Conservation (phyloP, 2,113 vertebrate genomes). For the Albula glossodonta region DNA sequence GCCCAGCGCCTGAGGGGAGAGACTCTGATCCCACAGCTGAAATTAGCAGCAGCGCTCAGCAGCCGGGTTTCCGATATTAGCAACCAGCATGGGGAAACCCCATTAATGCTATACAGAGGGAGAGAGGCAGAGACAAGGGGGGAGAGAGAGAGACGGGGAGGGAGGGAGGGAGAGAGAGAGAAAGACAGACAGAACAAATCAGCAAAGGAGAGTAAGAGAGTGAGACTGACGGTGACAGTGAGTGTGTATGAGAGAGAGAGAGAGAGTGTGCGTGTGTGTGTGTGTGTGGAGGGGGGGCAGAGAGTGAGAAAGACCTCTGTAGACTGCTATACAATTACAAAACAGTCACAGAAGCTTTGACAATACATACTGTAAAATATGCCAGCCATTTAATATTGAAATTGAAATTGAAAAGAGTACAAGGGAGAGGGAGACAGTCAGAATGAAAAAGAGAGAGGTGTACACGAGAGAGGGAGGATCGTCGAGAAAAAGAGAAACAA, state of each 20-base stretch:
- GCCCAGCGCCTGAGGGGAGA: slow-evolving; percentile 39
- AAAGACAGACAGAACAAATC: neutral
- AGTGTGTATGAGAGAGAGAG: too few relatives aligned
- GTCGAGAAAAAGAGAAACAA: slow-evolving; percentile 43
- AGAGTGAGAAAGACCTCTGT: too few relatives aligned
- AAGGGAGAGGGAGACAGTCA: slow-evolving; percentile 23
- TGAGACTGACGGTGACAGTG: too few relatives aligned
- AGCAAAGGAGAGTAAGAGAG: neutral
- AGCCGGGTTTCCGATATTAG: slow-evolving; percentile 54
- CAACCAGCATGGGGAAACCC: slow-evolving; percentile 40
- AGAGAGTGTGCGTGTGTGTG: too few relatives aligned
- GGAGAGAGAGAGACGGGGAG: slow-evolving; percentile 1
- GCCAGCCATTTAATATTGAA: too few relatives aligned
- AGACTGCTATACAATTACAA: neutral
- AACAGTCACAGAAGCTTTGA: neutral
- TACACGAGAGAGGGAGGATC: slow-evolving; percentile 16
- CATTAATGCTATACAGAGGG: slow-evolving; percentile 45
- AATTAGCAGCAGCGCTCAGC: slow-evolving; percentile 55
- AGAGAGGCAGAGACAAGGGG: slow-evolving; percentile 4
- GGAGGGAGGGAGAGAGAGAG: slow-evolving; percentile 14
- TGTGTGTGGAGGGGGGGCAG: too few relatives aligned
- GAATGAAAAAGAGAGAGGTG: slow-evolving; percentile 42
- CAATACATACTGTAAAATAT: neutral
- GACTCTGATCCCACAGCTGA: slow-evolving; percentile 51
- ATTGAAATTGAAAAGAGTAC: neutral